Conservation (phyloP, 2,888 invertebrate species). For the Dorcus parallelipipedus region DNA sequence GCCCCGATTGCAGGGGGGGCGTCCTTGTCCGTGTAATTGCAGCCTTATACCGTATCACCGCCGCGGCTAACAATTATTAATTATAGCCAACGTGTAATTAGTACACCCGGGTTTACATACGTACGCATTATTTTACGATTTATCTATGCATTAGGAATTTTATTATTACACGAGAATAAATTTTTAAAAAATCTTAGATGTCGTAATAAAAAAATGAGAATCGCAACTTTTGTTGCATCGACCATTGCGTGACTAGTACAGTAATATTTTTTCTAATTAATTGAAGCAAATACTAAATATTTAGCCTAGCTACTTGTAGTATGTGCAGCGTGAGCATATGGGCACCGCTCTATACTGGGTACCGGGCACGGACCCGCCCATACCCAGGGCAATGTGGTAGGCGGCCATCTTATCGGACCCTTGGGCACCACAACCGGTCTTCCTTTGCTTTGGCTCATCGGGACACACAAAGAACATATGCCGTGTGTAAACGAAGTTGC, state of each 20-base stretch:
- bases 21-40: conserved; percentile 3
- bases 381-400: conserved; percentile 35
- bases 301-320: not conserved
- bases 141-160: too few species aligned
- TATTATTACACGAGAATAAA: too few species aligned
- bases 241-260: too few species aligned
- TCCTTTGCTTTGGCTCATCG: conserved; percentile 9
- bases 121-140: too few species aligned
- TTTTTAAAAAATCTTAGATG: too few species aligned
- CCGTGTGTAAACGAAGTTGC: not conserved
- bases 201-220: too few species aligned
- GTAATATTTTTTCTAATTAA: too few species aligned
- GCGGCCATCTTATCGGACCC: conserved; percentile 34
- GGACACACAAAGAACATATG: not conserved
- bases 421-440: conserved; percentile 30
- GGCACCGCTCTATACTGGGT: conserved; percentile 26
- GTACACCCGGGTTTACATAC: conserved; percentile 5
- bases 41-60: not conserved
- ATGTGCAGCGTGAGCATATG: conserved; percentile 3
- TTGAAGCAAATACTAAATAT: too few species aligned
- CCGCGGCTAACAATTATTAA: conserved; percentile 19
- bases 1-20: not conserved
- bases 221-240: too few species aligned
- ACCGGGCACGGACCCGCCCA: conserved; percentile 28
- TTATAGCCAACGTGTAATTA: conserved; percentile 16